These are phyloP conservation scores for Abramis brama DNA, from an alignment of 2,113 vertebrate genomes.

Conservation along the genomic window DNA sequence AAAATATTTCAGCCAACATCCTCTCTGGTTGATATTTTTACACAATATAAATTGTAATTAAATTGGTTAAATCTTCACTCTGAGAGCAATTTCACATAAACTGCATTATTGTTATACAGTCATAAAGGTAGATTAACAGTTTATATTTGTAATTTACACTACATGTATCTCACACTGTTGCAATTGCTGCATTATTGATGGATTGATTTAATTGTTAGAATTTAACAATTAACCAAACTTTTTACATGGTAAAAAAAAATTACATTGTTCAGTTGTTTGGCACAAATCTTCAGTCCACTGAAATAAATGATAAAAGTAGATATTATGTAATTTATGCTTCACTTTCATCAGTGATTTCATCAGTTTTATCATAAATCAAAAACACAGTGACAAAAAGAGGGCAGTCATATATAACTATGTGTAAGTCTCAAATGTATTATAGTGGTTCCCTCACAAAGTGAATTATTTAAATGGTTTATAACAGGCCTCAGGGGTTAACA, in stretches of 20 bases:
- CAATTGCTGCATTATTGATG: no score
- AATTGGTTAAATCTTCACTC: no score
- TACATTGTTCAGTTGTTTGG: no score
- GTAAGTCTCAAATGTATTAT: no score
- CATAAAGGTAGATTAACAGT: no score
- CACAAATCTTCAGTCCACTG: neutral
- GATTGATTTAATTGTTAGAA: neutral
- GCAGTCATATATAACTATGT: no score
- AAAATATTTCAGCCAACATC: neutral
- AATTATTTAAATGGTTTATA: neutral
- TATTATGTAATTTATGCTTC: neutral
- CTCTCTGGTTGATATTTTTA: neutral
- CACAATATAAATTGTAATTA: neutral
- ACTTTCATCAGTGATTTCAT: neutral
- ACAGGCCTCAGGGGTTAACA: no score
- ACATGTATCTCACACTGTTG: no score
- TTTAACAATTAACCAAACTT: neutral
- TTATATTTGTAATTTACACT: neutral
- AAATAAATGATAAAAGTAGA: neutral
- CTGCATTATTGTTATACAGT: no score
- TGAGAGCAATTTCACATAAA: no score
- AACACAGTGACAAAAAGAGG: no score
- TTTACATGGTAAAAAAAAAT: neutral
- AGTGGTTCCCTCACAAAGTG: neutral
- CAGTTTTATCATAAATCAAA: no score